Base-by-base conservation (phyloP, 2,113 vertebrate genomes). In the Chaenogobius annularis region DNA sequence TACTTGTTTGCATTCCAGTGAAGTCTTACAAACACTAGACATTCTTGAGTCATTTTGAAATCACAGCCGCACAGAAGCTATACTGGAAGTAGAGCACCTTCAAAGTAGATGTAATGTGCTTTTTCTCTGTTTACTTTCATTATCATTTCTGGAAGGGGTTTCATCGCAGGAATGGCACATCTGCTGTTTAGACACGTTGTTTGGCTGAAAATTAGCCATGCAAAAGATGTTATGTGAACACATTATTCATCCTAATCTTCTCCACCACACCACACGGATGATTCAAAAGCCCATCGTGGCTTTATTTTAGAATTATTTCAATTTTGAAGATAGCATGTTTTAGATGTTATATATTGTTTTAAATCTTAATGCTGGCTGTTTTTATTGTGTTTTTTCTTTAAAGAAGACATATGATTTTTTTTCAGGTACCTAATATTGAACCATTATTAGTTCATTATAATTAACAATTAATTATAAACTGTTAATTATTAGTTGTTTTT, bases 141-240 rank as follows among this genome's bases (percentile, higher is more conserved):
- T 84, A 89, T 85, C 86, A 83, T 86, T 23, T 70, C 88, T 77
- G 68, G 1, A 61, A 84, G 81, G 80, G 68, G 70, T 80, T 83
- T 68, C 68, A 78, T 84, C 81, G 77, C 48, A 35, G 71, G 83
- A 78, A 76, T 72, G 73, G 73, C 84, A 86, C 87, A 88, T 88
- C 88, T 91, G 87, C 80, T 87, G 85, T 87, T 83, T 78, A 64
- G 70, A 69, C 74, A 77, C 76, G 77, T 83, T 80, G 72, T 85
- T 82, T 55, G 72, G 54, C 83, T 79, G 74, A 86, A 83, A 89
- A 90, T 91, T 89, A 90, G 79, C 74, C 74, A 71, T 46, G 66
- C 80, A 85, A 78, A 31, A 79, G 72, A 78, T 68, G 79, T 78
- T 84, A 73, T 78, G 52, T 75, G 69, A 70, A 72, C 78, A 82